phyloP scores from a whole-genome alignment of 2,888 invertebrate genomes.

The Philereme vetulata region DNA sequence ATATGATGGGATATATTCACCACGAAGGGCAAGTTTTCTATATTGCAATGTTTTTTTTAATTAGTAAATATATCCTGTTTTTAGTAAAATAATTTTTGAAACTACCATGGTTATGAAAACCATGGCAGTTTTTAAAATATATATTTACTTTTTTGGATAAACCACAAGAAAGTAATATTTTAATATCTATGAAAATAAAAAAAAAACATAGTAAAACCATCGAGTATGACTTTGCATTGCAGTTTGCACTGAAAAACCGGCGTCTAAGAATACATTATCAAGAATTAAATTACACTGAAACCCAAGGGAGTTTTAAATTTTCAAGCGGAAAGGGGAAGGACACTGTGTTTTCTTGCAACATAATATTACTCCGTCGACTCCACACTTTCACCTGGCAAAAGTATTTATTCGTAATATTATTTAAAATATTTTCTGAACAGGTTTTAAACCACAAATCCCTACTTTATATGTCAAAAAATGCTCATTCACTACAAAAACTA shows the following conservation, averaged over 20 bases:
- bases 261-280: conserved; percentile 67
- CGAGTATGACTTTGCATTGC: conserved; percentile 46
- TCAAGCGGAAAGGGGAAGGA: conserved; percentile 61
- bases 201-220: conserved; percentile 27
- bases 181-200: background rate
- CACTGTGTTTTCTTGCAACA: conserved; percentile 60
- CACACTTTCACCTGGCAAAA: conserved; percentile 8
- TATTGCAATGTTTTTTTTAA: no score
- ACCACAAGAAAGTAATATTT: no score
- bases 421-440: background rate
- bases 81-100: no score
- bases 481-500: conserved; percentile 40
- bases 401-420: background rate
- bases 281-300: conserved; percentile 76
- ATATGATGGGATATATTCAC: no score
- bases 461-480: conserved; percentile 6
- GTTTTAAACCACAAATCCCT: background rate
- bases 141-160: no score
- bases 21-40: no score
- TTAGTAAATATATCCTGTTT: no score
- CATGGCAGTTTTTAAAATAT: no score
- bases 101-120: no score
- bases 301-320: conserved; percentile 72
- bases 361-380: conserved; percentile 58
- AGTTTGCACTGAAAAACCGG: conserved; percentile 61